Base-by-base conservation (phyloP, 2,888 invertebrate species). In the Branchipolynoe longqiensis region DNA sequence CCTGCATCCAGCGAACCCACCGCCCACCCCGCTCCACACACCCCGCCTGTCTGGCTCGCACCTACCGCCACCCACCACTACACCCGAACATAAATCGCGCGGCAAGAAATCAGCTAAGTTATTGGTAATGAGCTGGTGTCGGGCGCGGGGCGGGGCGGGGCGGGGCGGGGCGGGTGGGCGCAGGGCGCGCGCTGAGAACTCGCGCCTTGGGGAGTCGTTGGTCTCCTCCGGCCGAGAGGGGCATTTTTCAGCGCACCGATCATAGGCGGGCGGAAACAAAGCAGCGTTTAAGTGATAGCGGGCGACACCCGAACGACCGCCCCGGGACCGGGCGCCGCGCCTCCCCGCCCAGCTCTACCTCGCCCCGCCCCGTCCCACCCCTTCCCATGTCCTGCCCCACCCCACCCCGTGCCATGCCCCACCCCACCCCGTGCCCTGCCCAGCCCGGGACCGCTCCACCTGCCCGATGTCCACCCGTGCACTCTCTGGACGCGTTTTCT, bases 281-380 rank as follows among this genome's bases (percentile, higher is more conserved):
- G 78, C 78, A 78, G 78, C 78, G 78, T 78, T 78, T 78, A 78
- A 78, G 78, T 78, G 78, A 78, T 78, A 78, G 78, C 78, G 12
- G 78, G 78, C 78, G 78, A 78, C 78, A 78, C 28, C 22, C 78
- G 14, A 78, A 78, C 78, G 78, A 78, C 54, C 78, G 48, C 28
- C 78, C 8, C 78, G 78, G 78, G 78, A 78, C 78, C 28, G 31
- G 14, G 28, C n/a, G 31, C 62, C 14, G 62, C 62, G 8, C 18
- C 3, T 31, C 62, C 14, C 62, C 31, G 28, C 31, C 62, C 25
- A 58, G 4, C 62, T 14, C 3, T 62, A 48, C 48, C 62, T 62
- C 25, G n/a, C 3, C n/a, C n/a, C n/a, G n/a, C n/a, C n/a, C n/a
- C n/a, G n/a, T n/a, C n/a, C n/a, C n/a, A n/a, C n/a, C n/a, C n/a